A percentile compares a stretch with the other conserved stretches of the same genome.
These are phyloP conservation scores for Sycophila texana DNA, from an alignment of 2,888 invertebrate genomes.

Conservation along the genomic window DNA sequence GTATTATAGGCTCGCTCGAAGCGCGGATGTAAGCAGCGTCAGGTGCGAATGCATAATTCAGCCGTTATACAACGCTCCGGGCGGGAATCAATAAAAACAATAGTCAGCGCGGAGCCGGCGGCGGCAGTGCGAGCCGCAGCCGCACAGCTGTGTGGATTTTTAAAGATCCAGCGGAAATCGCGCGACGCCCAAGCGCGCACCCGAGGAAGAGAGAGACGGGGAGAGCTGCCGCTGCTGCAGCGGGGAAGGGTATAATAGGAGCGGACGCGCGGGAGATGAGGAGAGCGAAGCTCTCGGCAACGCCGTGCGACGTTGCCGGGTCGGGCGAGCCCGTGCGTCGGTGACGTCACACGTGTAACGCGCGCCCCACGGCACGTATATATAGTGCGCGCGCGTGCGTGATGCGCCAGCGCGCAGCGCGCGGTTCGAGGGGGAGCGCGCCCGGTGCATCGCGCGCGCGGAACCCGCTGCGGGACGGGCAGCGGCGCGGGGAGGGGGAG, in stretches of 20 bases:
- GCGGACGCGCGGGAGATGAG: no score
- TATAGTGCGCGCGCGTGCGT: conserved; percentile 15
- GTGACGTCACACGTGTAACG: background rate
- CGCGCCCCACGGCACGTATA: background rate
- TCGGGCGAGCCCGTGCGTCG: no score
- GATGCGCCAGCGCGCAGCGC: background rate
- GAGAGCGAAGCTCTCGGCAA: no score
- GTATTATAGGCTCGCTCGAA: no score
- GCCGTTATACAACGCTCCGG: no score
- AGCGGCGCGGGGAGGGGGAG: background rate
- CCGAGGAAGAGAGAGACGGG: background rate
- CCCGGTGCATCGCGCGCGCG: no score
- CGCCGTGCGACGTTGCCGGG: conserved; percentile 7
- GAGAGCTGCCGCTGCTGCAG: background rate
- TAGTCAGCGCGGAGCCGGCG: no score
- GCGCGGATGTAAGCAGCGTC: no score
- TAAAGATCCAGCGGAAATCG: conserved; percentile 13
- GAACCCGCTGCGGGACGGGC: no score
- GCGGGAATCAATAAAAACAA: no score
- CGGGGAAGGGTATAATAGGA: background rate
- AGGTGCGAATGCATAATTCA: background rate
- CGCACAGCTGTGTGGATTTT: conserved; percentile 11
- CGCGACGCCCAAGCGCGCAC: background rate
- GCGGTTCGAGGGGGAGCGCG: conserved; percentile 28
- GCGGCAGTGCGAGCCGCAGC: background rate